A percentile compares a stretch with the other conserved stretches of the same genome.
Conservation (phyloP, 2,797 vertebrate species). For the Xenopus petersii region DNA sequence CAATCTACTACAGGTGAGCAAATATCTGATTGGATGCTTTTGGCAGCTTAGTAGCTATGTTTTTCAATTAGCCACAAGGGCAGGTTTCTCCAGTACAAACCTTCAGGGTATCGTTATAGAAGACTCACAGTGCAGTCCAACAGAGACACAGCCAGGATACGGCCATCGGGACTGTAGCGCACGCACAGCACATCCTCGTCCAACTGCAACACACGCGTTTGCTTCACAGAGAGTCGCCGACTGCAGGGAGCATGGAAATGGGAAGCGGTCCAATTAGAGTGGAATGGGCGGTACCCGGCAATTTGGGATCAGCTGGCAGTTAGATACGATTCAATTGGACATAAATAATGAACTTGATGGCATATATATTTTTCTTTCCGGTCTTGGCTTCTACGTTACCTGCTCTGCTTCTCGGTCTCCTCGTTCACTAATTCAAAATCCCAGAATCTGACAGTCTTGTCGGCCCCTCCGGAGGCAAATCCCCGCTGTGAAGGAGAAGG, state of each 20-base stretch:
- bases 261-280: not conserved
- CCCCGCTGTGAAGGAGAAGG: slow-evolving; percentile 72
- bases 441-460: slow-evolving; percentile 95
- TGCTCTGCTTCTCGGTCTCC: slow-evolving; percentile 71
- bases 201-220: slow-evolving; percentile 81
- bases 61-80: too few relatives aligned
- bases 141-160: slow-evolving; percentile 85
- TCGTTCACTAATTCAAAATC: slow-evolving; percentile 94
- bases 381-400: slow-evolving; percentile 56
- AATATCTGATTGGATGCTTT: too few relatives aligned
- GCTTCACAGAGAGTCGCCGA: slow-evolving; percentile 76
- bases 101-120: slow-evolving; percentile 91
- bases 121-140: slow-evolving; percentile 91
- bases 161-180: slow-evolving; percentile 81
- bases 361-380: too few relatives aligned
- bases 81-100: slow-evolving; percentile 57
- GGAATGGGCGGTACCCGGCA: too few relatives aligned
- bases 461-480: slow-evolving; percentile 87
- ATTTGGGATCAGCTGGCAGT: too few relatives aligned
- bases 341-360: too few relatives aligned
- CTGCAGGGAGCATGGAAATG: slow-evolving; percentile 7
- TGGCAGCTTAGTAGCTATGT: too few relatives aligned
- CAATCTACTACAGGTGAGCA: not conserved
- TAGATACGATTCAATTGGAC: too few relatives aligned
- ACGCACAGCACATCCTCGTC: slow-evolving; percentile 93